Conservation (phyloP, 2,113 vertebrate genomes). For the Gymnobelideus leadbeateri region DNA sequence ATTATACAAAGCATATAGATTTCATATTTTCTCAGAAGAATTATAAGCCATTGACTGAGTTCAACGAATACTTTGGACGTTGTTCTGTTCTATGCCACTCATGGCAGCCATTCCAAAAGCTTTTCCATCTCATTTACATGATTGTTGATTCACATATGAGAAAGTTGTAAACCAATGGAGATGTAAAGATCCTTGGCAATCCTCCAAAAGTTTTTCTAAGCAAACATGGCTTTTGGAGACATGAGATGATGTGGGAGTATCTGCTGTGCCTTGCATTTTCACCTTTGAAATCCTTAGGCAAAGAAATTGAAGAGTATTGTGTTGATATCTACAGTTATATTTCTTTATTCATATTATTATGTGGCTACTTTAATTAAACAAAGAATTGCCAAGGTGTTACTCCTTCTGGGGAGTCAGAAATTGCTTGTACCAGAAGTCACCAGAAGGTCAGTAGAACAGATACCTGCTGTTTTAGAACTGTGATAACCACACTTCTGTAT, state of each 20-base stretch:
- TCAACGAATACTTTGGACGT: background rate
- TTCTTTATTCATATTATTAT: background rate
- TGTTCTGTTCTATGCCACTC: background rate
- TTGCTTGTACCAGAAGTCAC: no score
- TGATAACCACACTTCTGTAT: no score
- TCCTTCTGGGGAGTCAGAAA: no score
- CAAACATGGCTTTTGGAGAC: background rate
- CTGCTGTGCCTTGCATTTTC: background rate
- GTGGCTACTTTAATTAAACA: background rate
- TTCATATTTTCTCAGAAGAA: background rate
- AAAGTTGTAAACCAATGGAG: slow-evolving; percentile 9
- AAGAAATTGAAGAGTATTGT: background rate
- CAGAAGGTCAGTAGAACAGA: no score
- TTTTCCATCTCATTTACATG: slow-evolving; percentile 7
- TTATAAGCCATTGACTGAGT: background rate
- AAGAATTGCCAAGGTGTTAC: background rate
- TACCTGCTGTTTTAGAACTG: no score
- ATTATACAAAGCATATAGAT: background rate
- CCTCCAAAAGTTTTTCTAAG: background rate
- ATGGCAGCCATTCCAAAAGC: background rate
- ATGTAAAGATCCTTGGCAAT: slow-evolving; percentile 16
- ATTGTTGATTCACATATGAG: slow-evolving; percentile 8
- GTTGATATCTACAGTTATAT: background rate
- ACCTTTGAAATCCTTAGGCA: background rate
- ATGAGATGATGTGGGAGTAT: background rate